Evolutionary conservation across 2,888 invertebrate species (phyloP).

Genomic region (Panopea generosa): DNA sequence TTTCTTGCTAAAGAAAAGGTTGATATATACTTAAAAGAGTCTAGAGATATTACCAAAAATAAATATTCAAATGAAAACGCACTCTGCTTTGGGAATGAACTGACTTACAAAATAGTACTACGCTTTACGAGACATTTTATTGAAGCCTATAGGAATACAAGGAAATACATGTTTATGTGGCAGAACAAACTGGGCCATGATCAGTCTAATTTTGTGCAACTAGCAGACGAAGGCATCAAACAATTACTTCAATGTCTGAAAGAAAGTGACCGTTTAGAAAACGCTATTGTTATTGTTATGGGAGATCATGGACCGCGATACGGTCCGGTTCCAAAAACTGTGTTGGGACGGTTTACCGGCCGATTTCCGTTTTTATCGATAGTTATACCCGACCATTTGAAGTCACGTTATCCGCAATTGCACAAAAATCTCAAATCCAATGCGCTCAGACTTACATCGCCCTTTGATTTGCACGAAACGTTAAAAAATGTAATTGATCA

Average conservation of each 20-base stretch:
- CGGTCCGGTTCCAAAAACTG: conserved; percentile 92
- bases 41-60: too few relatives aligned
- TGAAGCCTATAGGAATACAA: conserved; percentile 89
- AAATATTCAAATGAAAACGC: too few relatives aligned
- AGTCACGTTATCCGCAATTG: conserved; percentile 87
- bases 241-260: conserved; percentile 87
- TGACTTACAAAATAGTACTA: conserved; percentile 88
- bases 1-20: too few relatives aligned
- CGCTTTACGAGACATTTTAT: conserved; percentile 87
- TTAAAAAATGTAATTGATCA: conserved; percentile 88
- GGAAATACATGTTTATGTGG: conserved; percentile 94
- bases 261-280: conserved; percentile 89
- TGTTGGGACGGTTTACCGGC: conserved; percentile 97
- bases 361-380: conserved; percentile 94
- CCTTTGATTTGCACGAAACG: conserved; percentile 95
- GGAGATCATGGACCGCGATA: conserved; percentile 95
- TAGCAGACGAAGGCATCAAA: conserved; percentile 90
- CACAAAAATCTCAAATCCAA: conserved; percentile 88
- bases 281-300: conserved; percentile 94
- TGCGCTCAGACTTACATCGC: conserved; percentile 90
- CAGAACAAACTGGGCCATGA: conserved; percentile 96
- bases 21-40: too few relatives aligned
- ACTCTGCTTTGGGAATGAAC: conserved; percentile 90
- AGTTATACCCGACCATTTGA: conserved; percentile 90
- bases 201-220: conserved; percentile 91